Evolutionary conservation across 2,797 vertebrate species (phyloP), one percentile per base, ranked within the genome.

Genomic region (Pyrrhura leucotis): DNA sequence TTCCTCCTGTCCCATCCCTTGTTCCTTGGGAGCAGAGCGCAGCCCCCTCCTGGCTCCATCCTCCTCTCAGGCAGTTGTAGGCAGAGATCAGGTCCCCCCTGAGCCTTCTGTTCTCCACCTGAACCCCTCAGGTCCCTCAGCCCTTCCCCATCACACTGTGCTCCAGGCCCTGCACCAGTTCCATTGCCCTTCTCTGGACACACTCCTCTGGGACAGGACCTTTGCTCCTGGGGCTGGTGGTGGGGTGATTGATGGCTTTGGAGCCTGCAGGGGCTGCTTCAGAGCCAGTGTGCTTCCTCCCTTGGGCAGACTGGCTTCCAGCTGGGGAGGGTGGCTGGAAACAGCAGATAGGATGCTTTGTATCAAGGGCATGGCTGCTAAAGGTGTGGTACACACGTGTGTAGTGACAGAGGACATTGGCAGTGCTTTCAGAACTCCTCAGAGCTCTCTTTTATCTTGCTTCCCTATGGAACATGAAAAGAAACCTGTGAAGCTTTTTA

Each of bases 81-180:
- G 17, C 1, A 51, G 50, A 2, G 2, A 31, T 51, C 5, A 53
- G 51, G 51, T 31, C 51, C 29, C 29, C 29, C 31, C 51, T 54
- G 51, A 54, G 51, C 18, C 51, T 53, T 53, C 26, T 10, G 6
- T 50, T 26, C 3, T 53, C 29, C 51, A 53, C 1, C 51, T 20
- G 5, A 53, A 13, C 20, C 8, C 31, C 53, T 6, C 31, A n/a
- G 31, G 31, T 33, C 9, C 53, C 53, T 56, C n/a, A 56, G 53
- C 20, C 3, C 0, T 56, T 56, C n/a, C 53, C 20, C 21, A 33
- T 56, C n/a, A 1, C 21, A 10, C 20, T 33, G n/a, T 10, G 54
- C 54, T 56, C 53, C 53, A 33, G 53, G 2, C 31, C 20, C 31
- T 56, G 53, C 53, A 1, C 54, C 54, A 58, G 22, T n/a, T 58